Evolutionary conservation across 1,140 invertebrate genomes (phyloP), one percentile per base, ranked within the genome.

Genomic region (Acromyrmex charruanus): DNA sequence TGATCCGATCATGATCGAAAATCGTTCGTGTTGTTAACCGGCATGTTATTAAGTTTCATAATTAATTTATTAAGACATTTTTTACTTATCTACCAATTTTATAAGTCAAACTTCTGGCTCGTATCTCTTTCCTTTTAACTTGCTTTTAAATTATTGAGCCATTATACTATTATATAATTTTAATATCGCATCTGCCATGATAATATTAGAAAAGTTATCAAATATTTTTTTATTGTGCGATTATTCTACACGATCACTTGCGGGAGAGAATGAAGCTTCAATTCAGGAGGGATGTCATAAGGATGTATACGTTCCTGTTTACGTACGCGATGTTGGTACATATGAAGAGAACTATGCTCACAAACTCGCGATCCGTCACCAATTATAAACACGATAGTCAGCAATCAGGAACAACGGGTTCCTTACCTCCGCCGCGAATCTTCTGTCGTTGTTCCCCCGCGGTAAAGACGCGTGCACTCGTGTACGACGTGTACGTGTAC

Each of bases 301-400:
- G 49, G n/a, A 25, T 31, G n/a, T 12, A 31, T n/a, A 74, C 16
- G 21, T 71, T 35, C 18, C 31, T 55, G 51, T 75, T 59, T 6
- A 31, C 53, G 71, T 58, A 18, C 14, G 44, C 7, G 35, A 14
- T 39, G 74, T 16, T 35, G 18, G 55, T 28, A 21, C 63, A 10
- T 28, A 21, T 7, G 53, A 44, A 44, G 53, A 51, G 35, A 18
- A 4, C 55, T 25, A 53, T 51, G 31, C 28, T 18, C 59, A 3
- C 61, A 69, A 84, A 59, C 80, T 51, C 63, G 55, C 82, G 82
- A 92, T 91, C 91, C 91, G 90, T 88, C 88, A 85, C 92, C 93
- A 94, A 94, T 94, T 93, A 92, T 92, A 88, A 93, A 89, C 90
- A 87, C 92, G 91, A 93, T 92, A 93, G 91, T 90, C 66, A 69